phyloP scores from a whole-genome alignment of 2,113 vertebrate species.

The Aptenodytes patagonicus region DNA sequence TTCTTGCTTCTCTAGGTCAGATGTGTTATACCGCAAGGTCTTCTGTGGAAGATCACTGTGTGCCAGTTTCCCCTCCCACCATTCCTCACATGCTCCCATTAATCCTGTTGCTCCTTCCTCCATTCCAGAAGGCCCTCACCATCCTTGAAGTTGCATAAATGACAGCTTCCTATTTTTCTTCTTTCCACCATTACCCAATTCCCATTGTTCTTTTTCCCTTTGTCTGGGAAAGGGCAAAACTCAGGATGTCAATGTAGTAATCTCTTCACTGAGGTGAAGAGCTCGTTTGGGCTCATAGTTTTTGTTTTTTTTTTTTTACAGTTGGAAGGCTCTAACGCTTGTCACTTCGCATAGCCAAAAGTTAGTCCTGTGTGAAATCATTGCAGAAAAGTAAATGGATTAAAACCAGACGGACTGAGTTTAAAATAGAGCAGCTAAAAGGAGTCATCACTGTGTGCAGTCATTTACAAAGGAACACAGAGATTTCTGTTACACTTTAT shows the following conservation, averaged over 20 bases:
- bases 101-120: not conserved
- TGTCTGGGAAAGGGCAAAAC: not conserved
- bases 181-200: not conserved
- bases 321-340: not conserved
- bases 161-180: not conserved
- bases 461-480: not conserved
- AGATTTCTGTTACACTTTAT: not conserved
- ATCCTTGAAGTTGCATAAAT: not conserved
- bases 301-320: not conserved
- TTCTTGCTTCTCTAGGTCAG: not conserved
- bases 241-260: not conserved
- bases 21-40: not conserved
- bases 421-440: conserved; percentile 16
- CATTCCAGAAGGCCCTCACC: not conserved
- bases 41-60: not conserved
- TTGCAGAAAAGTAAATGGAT: not conserved
- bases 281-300: not conserved
- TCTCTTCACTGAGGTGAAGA: not conserved
- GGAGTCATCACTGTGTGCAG: not conserved
- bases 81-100: not conserved
- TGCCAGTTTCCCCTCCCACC: not conserved
- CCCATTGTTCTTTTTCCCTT: not conserved
- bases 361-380: not conserved
- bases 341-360: not conserved
- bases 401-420: not conserved